Conservation (phyloP, 2,113 vertebrate genomes). For the Psilopsiagon aymara region DNA sequence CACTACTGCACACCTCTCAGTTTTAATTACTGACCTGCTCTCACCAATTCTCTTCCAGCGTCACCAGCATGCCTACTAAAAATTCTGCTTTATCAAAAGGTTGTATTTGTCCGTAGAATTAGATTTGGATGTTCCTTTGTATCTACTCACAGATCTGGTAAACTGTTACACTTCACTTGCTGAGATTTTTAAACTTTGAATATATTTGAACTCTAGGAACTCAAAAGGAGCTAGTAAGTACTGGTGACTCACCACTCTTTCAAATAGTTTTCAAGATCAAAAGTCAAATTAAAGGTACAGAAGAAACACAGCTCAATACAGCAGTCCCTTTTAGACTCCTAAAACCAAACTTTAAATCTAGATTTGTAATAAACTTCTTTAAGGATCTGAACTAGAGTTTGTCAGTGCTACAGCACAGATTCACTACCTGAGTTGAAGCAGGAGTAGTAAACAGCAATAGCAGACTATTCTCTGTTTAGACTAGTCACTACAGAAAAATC, state of each 20-base stretch:
- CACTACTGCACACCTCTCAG: neutral
- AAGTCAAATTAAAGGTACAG: neutral
- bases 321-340: neutral
- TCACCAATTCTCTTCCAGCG: neutral
- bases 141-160: neutral
- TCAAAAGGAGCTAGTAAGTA: neutral
- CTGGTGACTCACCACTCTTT: neutral
- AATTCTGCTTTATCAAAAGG: neutral
- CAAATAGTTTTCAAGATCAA: neutral
- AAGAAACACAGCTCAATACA: neutral
- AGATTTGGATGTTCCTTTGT: neutral
- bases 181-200: neutral
- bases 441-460: neutral
- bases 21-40: slow-evolving; percentile 26
- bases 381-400: neutral
- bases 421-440: neutral
- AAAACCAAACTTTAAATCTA: neutral
- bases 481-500: neutral
- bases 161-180: neutral
- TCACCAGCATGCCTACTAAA: neutral
- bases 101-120: neutral
- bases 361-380: neutral
- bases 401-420: neutral
- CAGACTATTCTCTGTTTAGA: neutral
- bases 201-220: neutral